Conservation (phyloP, 2,888 invertebrate species). For the Macrostomum cliftonense region DNA sequence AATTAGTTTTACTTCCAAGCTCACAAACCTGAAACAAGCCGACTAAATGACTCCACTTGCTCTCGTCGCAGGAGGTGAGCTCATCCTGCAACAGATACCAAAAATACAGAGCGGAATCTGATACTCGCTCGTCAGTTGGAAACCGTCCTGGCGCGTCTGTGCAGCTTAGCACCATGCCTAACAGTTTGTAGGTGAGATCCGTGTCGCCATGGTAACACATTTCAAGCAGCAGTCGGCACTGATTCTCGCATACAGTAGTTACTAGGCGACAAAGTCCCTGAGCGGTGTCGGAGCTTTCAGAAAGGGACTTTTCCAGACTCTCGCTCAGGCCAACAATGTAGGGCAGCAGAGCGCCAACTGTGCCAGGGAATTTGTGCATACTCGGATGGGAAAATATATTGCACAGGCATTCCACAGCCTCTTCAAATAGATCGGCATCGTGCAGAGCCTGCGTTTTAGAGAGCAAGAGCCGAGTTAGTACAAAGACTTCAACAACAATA, state of each 20-base stretch:
- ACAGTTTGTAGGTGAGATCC: neutral
- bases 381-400: constrained; percentile 5
- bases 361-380: neutral
- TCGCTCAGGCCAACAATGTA: neutral
- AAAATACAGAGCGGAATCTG: constrained; percentile 2
- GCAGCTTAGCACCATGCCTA: constrained; percentile 3
- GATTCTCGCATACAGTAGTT: constrained; percentile 1
- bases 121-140: constrained; percentile 2
- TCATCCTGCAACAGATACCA: constrained; percentile 7
- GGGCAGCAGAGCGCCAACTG: neutral
- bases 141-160: constrained; percentile 2
- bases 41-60: too few species aligned
- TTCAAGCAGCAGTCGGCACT: neutral
- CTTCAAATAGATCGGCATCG: constrained; percentile 1
- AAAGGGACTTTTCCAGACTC: neutral
- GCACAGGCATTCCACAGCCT: constrained; percentile 6
- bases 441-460: neutral
- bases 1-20: too few species aligned
- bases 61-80: neutral
- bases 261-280: neutral
- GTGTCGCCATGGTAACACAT: too few species aligned
- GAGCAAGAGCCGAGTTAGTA: too few species aligned
- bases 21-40: too few species aligned
- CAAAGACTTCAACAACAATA: too few species aligned
- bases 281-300: neutral